Evolutionary conservation across 2,797 vertebrate genomes (phyloP).

Genomic region (Trematomus bernacchii): DNA sequence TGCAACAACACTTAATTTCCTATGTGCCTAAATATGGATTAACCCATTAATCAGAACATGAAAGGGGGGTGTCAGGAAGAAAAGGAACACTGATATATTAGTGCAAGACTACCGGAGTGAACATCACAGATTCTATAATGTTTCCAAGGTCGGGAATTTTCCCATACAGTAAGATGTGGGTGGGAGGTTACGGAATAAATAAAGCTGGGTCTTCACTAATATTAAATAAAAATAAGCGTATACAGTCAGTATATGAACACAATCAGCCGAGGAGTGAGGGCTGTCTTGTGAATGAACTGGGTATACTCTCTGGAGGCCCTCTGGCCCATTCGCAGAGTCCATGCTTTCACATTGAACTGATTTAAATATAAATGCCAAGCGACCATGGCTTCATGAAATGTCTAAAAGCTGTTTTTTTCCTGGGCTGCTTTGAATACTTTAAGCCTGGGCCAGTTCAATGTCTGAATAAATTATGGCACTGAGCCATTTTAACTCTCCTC

Average conservation of each 20-base stretch:
- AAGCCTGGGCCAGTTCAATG: constrained; percentile 65
- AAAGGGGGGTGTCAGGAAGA: neutral
- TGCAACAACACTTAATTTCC: neutral
- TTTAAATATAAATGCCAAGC: constrained; percentile 77
- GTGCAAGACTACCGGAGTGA: constrained; percentile 8
- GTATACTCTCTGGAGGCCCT: constrained; percentile 50
- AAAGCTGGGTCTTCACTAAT: neutral
- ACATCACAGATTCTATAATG: constrained; percentile 4
- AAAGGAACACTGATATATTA: neutral
- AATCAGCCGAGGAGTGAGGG: constrained; percentile 22
- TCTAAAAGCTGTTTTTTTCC: constrained; percentile 66
- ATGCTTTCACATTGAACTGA: constrained; percentile 64
- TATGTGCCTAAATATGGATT: neutral
- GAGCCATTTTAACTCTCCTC: constrained; percentile 69
- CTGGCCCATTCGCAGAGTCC: constrained; percentile 28
- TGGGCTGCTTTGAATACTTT: constrained; percentile 71
- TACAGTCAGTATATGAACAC: constrained; percentile 21
- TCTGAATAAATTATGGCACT: constrained; percentile 80
- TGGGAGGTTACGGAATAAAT: constrained; percentile 42
- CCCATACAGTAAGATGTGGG: constrained; percentile 2
- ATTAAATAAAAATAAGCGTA: constrained; percentile 42
- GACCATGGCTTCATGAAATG: constrained; percentile 63
- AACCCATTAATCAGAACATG: neutral
- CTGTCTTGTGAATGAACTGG: constrained; percentile 35
- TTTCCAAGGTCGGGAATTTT: neutral